These are phyloP conservation scores for Varroa destructor DNA, from an alignment of 1,140 invertebrate genomes.

Conservation along the genomic window DNA sequence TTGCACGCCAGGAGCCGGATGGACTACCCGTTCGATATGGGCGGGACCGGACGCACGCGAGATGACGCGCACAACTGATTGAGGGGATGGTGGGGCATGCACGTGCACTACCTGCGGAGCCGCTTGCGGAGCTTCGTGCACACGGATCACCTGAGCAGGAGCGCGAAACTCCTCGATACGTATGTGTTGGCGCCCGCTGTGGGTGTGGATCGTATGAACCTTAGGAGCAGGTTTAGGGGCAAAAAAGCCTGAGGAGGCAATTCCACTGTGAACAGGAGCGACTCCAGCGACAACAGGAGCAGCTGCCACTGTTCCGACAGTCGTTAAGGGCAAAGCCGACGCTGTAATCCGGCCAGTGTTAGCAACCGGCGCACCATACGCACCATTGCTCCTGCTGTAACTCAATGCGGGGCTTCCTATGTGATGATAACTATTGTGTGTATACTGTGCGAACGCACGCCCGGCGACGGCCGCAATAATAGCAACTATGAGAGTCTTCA, in stretches of 20 bases:
- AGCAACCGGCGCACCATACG: neutral
- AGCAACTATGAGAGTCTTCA: too few relatives aligned
- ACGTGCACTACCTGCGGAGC: constrained; percentile 17
- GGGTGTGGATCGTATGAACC: constrained; percentile 17
- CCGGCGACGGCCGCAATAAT: neutral
- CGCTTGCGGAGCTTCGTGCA: constrained; percentile 15
- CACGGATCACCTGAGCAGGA: constrained; percentile 13
- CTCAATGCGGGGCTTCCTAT: neutral
- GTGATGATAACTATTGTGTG: neutral
- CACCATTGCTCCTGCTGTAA: neutral
- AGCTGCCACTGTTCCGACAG: too few relatives aligned
- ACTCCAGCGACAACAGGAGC: too few relatives aligned
- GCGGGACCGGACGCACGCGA: constrained; percentile 16
- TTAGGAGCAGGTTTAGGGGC: neutral
- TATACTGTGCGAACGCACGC: neutral
- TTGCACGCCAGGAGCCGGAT: constrained; percentile 14
- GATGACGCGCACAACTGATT: constrained; percentile 11
- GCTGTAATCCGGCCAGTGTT: too few relatives aligned
- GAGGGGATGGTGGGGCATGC: neutral
- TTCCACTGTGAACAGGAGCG: too few relatives aligned
- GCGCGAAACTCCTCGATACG: constrained; percentile 15
- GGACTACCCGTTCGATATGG: constrained; percentile 11
- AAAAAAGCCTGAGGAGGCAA: neutral
- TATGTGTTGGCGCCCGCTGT: constrained; percentile 2
- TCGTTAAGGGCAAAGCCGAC: too few relatives aligned